Evolutionary conservation across 2,888 invertebrate genomes (phyloP).

Genomic region (Nymphalis urticae): DNA sequence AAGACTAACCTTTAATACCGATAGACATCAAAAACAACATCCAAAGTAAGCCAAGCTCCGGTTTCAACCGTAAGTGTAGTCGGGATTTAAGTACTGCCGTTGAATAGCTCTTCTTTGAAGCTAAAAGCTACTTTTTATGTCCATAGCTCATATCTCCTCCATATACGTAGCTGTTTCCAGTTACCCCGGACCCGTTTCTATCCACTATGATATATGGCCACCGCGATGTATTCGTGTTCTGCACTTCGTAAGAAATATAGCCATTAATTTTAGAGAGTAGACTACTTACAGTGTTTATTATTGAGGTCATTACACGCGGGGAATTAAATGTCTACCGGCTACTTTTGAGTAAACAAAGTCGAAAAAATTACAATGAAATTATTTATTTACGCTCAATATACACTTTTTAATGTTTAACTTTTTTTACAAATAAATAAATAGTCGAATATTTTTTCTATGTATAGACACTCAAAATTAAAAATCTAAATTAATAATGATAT

Average conservation of each 20-base stretch:
- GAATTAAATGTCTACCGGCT: neutral
- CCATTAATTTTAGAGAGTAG: conserved; percentile 13
- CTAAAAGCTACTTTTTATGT: conserved; percentile 9
- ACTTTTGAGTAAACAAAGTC: too few relatives aligned
- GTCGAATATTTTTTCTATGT: too few relatives aligned
- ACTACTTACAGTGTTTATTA: conserved; percentile 2
- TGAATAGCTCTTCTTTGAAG: conserved; percentile 7
- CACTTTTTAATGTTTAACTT: too few relatives aligned
- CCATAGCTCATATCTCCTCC: conserved; percentile 11
- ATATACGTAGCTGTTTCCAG: conserved; percentile 17
- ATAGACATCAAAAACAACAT: conserved; percentile 2
- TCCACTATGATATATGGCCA: conserved; percentile 15
- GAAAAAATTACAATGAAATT: too few relatives aligned
- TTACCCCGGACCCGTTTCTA: conserved; percentile 18
- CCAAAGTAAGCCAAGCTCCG: conserved; percentile 1
- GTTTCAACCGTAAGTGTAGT: conserved; percentile 1
- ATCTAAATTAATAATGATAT: too few relatives aligned
- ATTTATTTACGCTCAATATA: too few relatives aligned
- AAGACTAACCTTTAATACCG: neutral
- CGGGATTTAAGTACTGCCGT: conserved; percentile 1
- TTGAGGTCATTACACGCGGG: neutral
- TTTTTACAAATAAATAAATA: too few relatives aligned
- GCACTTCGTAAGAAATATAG: conserved; percentile 14
- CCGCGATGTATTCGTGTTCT: conserved; percentile 10
- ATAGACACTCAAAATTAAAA: too few relatives aligned